A percentile compares a stretch with the other conserved stretches of the same genome.
Evolutionary conservation across 2,113 vertebrate species (phyloP).

Genomic region (Meleagris gallopavo): DNA sequence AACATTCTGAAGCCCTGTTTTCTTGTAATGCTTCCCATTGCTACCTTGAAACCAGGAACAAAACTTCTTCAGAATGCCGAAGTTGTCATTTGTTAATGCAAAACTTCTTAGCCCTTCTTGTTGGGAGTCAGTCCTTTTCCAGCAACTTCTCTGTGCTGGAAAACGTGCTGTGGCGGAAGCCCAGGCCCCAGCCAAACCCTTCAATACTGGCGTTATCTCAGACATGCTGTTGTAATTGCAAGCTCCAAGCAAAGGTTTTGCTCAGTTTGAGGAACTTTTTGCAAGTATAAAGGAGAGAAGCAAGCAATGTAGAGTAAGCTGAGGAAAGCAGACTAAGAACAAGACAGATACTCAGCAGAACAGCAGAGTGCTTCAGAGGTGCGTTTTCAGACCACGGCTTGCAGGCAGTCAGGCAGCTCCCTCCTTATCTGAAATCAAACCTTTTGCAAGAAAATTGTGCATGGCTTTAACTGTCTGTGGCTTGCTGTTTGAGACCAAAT

Average conservation of each 20-base stretch:
- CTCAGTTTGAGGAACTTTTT: accelerated
- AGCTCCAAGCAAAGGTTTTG: not conserved
- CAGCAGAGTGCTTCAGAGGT: not conserved
- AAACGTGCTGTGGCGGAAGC: not conserved
- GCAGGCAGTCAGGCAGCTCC: not conserved
- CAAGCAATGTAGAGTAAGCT: not conserved
- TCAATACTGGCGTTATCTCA: not conserved
- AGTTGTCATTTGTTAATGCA: not conserved
- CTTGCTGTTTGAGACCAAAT: not conserved
- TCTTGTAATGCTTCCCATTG: not conserved
- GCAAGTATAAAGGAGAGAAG: not conserved
- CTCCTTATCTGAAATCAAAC: not conserved
- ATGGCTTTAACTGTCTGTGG: not conserved
- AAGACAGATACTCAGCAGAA: not conserved
- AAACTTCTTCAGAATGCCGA: not conserved
- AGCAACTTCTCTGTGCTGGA: not conserved
- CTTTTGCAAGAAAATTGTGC: not conserved
- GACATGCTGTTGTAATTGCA: not conserved
- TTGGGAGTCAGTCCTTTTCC: not conserved
- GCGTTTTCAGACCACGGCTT: accelerated
- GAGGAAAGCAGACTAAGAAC: not conserved
- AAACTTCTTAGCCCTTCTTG: not conserved
- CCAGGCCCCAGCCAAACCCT: not conserved
- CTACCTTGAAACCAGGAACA: not conserved
- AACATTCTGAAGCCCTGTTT: not conserved